These are phyloP conservation scores for Eupeodes latifasciatus DNA, from an alignment of 2,888 invertebrate species.

Conservation along the genomic window DNA sequence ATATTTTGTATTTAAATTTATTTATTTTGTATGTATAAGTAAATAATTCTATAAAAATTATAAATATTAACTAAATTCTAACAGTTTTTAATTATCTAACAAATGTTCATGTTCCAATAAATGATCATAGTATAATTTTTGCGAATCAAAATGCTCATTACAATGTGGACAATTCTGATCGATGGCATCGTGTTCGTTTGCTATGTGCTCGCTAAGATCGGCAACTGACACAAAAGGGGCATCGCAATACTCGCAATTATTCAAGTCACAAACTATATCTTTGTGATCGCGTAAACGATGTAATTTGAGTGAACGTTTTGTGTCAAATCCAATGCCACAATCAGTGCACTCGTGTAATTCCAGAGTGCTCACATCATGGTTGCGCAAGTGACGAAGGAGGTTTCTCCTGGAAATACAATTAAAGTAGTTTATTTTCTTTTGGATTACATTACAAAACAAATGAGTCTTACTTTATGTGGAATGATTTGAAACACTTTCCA, in stretches of 20 bases:
- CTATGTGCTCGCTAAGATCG: conserved; percentile 78
- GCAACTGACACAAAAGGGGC: conserved; percentile 76
- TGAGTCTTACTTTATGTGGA: conserved; percentile 79
- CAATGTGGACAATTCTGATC: conserved; percentile 77
- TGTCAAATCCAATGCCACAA: conserved; percentile 77
- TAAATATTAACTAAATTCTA: conserved; percentile 49
- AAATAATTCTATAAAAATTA: background rate
- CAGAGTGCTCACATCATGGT: conserved; percentile 74
- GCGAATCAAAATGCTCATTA: conserved; percentile 76
- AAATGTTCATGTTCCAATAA: conserved; percentile 77
- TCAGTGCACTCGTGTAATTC: conserved; percentile 77
- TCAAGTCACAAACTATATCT: conserved; percentile 77
- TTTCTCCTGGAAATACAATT: conserved; percentile 73
- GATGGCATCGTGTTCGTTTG: conserved; percentile 76
- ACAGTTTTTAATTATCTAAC: conserved; percentile 51
- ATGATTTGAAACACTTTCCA: conserved; percentile 80
- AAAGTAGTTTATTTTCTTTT: background rate
- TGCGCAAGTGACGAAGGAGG: conserved; percentile 77
- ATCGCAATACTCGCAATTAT: conserved; percentile 78
- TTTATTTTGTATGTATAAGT: background rate
- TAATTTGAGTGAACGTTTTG: conserved; percentile 77
- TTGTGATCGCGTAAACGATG: conserved; percentile 78
- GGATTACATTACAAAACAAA: background rate
- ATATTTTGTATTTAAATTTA: background rate
- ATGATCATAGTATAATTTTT: conserved; percentile 77